Evolutionary conservation across 2,888 invertebrate genomes (phyloP).

Genomic region (Apocheima hispidaria): DNA sequence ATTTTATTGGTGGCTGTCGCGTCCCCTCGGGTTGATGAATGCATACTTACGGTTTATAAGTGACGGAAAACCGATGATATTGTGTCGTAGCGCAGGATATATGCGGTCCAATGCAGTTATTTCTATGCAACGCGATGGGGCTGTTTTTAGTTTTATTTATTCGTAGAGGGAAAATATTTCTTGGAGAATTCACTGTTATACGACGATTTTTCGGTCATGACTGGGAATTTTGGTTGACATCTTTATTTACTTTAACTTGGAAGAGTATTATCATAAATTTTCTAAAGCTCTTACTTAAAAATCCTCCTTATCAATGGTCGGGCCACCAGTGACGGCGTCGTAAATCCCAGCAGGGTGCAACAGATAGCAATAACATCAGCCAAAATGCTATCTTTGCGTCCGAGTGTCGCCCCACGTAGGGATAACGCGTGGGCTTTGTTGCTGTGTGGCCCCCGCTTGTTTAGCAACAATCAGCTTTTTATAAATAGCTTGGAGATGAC

Average conservation of each 20-base stretch:
- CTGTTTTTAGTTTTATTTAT: constrained; percentile 46
- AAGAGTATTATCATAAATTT: constrained; percentile 10
- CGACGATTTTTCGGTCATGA: too few species aligned
- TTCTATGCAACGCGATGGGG: constrained; percentile 66
- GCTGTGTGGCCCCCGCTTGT: constrained; percentile 63
- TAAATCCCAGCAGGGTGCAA: constrained; percentile 51
- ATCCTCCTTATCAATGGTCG: constrained; percentile 32
- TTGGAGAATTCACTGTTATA: too few species aligned
- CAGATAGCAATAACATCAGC: constrained; percentile 44
- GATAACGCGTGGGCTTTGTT: constrained; percentile 54
- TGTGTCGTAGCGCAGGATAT: constrained; percentile 72
- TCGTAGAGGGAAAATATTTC: constrained; percentile 21
- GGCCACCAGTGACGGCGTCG: constrained; percentile 48
- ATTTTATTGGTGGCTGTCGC: constrained; percentile 77
- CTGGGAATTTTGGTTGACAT: constrained; percentile 1
- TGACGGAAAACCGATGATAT: constrained; percentile 64
- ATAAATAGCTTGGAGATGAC: constrained; percentile 63
- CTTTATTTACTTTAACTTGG: constrained; percentile 5
- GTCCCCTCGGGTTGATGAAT: constrained; percentile 71
- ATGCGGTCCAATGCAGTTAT: constrained; percentile 72
- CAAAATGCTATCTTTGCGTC: constrained; percentile 50
- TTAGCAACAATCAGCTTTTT: constrained; percentile 60
- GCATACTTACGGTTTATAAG: constrained; percentile 73
- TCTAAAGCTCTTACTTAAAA: constrained; percentile 9
- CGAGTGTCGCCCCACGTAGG: constrained; percentile 47